These are phyloP conservation scores for Stichopus horrens DNA, from an alignment of 53 echinoderm and acorn worm species.

Conservation along the genomic window DNA sequence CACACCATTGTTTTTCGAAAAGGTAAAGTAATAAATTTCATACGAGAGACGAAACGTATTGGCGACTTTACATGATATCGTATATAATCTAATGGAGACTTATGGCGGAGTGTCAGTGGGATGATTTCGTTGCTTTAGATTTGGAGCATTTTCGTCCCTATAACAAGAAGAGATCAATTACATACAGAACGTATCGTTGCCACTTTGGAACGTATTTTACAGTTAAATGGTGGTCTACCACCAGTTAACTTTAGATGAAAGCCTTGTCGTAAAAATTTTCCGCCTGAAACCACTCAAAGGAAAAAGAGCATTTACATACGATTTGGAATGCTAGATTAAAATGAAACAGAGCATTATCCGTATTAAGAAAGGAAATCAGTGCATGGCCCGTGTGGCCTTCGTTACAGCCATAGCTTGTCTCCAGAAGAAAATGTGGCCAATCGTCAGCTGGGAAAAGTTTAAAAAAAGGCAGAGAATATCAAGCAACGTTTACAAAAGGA, in stretches of 20 bases:
- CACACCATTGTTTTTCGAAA: background rate
- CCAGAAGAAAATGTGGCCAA: background rate
- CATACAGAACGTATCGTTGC: background rate
- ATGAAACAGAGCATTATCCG: too few species aligned
- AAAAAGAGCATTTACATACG: too few species aligned
- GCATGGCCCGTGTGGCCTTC: too few species aligned
- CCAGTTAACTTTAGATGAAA: too few species aligned
- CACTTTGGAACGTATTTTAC: background rate
- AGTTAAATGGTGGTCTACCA: background rate
- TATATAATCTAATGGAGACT: background rate
- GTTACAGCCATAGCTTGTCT: too few species aligned
- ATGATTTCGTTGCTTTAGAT: too few species aligned
- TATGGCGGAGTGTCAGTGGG: too few species aligned
- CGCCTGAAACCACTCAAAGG: too few species aligned
- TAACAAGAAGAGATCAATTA: background rate
- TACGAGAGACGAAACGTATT: slow-evolving; percentile 17
- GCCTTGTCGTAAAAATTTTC: too few species aligned
- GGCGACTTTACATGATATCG: background rate
- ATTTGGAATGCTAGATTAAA: background rate
- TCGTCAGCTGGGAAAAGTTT: background rate
- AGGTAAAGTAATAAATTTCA: background rate
- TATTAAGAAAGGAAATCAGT: too few species aligned
- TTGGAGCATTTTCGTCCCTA: too few species aligned
- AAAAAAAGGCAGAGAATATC: background rate
- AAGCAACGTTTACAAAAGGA: background rate